These are phyloP conservation scores for Crocidura indochinensis DNA, from an alignment of 2,797 vertebrate species.

Conservation along the genomic window DNA sequence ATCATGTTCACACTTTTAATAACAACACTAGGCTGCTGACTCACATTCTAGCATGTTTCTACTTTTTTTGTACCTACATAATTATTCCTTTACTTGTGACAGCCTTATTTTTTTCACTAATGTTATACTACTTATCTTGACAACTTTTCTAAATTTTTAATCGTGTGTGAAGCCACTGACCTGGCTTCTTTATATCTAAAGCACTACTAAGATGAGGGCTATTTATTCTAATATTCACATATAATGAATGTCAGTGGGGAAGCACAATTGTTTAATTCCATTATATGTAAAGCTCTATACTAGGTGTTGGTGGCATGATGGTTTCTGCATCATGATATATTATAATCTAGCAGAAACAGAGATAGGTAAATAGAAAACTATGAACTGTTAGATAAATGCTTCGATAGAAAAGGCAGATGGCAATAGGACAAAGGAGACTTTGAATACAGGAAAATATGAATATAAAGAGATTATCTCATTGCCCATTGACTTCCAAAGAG, in stretches of 20 bases:
- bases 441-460: not conserved
- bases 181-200: not conserved
- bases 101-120: constrained; percentile 49
- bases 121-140: constrained; percentile 67
- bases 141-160: constrained; percentile 57
- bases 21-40: constrained; percentile 84
- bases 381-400: not conserved
- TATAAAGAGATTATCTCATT: not conserved
- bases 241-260: not conserved
- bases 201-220: constrained; percentile 30
- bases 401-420: not conserved
- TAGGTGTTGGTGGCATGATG: constrained; percentile 15
- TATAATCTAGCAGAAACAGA: constrained; percentile 1
- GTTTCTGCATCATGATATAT: constrained; percentile 27
- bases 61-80: constrained; percentile 78
- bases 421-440: constrained; percentile 16
- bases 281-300: not conserved
- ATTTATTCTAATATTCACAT: constrained; percentile 63
- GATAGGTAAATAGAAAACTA: constrained; percentile 60
- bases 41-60: constrained; percentile 80
- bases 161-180: not conserved
- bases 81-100: constrained; percentile 77
- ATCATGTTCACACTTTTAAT: constrained; percentile 87
- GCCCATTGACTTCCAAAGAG: not conserved
- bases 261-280: constrained; percentile 24